phyloP scores from a whole-genome alignment of 2,113 vertebrate genomes.

The Elephas maximus region DNA sequence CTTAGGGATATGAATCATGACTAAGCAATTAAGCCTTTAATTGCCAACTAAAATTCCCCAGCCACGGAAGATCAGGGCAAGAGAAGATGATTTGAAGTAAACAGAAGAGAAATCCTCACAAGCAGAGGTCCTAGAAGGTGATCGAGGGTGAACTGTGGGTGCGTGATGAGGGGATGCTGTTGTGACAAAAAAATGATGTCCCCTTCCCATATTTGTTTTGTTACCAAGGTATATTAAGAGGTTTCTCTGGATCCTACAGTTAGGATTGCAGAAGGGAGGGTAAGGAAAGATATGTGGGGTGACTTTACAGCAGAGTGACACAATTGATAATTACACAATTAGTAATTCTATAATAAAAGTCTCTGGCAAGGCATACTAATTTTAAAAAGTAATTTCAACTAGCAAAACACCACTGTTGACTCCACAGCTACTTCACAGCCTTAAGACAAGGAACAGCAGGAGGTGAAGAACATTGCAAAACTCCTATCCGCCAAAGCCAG shows the following conservation, averaged over 20 bases:
- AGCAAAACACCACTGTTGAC: background rate
- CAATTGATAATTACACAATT: background rate
- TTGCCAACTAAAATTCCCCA: background rate
- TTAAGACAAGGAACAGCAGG: background rate
- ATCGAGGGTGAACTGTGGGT: background rate
- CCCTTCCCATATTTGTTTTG: background rate
- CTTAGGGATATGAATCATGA: too few relatives aligned
- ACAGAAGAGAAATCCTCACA: background rate
- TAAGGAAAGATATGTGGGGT: background rate
- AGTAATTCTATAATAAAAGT: slow-evolving; percentile 2
- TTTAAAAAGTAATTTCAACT: background rate
- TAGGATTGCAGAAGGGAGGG: background rate
- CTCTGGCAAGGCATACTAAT: background rate
- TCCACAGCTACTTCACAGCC: background rate
- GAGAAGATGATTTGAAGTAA: background rate
- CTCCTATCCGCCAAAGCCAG: background rate
- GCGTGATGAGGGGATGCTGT: background rate
- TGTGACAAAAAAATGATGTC: background rate
- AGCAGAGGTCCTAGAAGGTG: background rate
- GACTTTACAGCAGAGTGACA: background rate
- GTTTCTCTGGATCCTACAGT: background rate
- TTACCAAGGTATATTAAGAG: background rate
- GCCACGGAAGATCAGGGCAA: background rate
- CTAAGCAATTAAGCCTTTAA: too few relatives aligned
- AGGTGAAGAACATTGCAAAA: background rate